Conservation (phyloP, 2,888 invertebrate species). For the Tetanocera ferruginea region DNA sequence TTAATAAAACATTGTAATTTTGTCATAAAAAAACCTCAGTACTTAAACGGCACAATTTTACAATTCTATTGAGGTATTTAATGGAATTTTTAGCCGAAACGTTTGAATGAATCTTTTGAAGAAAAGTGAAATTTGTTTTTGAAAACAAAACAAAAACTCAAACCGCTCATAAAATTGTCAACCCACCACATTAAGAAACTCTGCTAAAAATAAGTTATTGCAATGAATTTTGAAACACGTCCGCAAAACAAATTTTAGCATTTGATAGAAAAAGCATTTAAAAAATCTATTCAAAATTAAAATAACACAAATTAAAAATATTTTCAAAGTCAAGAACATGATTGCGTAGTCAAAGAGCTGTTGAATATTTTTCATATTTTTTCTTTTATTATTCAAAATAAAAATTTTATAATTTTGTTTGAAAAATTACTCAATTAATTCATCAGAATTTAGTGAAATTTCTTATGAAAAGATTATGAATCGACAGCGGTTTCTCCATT, state of each 20-base stretch:
- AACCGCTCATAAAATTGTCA: neutral
- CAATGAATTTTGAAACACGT: neutral
- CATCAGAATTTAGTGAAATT: constrained; percentile 2
- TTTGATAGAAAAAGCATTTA: neutral
- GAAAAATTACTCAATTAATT: neutral
- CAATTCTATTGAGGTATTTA: too few species aligned
- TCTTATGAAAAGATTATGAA: constrained; percentile 25
- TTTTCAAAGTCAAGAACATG: neutral
- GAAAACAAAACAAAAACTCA: neutral
- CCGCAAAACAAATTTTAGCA: neutral
- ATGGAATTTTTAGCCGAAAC: too few species aligned
- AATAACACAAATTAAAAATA: neutral
- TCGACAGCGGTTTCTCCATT: neutral
- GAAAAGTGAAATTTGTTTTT: too few species aligned
- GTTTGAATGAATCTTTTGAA: too few species aligned
- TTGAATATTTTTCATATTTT: neutral
- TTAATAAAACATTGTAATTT: too few species aligned
- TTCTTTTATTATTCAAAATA: neutral
- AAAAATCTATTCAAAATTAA: neutral
- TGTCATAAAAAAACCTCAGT: too few species aligned
- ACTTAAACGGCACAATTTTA: too few species aligned
- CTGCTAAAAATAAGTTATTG: constrained; percentile 9
- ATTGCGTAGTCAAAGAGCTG: neutral
- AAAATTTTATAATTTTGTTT: neutral
- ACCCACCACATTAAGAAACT: constrained; percentile 18